These are phyloP conservation scores for Mesaphorura yosii DNA, from an alignment of 1,140 invertebrate species.

Conservation along the genomic window DNA sequence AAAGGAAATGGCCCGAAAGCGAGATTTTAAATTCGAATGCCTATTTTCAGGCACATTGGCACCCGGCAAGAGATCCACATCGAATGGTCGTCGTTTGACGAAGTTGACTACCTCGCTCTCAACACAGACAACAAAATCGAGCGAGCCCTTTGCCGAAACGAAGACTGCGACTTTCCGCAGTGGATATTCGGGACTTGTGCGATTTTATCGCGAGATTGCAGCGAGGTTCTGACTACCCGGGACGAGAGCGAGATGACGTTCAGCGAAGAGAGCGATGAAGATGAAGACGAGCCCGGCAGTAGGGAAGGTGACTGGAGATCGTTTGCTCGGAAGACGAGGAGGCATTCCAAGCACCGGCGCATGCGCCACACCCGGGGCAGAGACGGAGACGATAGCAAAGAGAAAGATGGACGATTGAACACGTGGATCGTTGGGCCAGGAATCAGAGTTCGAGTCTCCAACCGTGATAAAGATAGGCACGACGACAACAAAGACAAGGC, in stretches of 20 bases:
- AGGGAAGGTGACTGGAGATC: not conserved
- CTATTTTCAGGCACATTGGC: not conserved
- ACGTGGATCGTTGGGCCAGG: no score
- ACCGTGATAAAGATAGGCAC: no score
- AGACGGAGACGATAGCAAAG: no score
- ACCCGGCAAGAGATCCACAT: not conserved
- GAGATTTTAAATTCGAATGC: not conserved
- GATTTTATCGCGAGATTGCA: constrained; percentile 1
- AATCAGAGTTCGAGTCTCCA: no score
- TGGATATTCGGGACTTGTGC: constrained; percentile 21
- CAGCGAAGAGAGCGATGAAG: not conserved
- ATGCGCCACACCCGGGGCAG: no score
- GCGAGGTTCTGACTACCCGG: no score
- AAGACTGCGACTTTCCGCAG: constrained; percentile 14
- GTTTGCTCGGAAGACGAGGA: no score
- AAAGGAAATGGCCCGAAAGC: not conserved
- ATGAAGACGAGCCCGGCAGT: not conserved
- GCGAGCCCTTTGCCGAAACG: constrained; percentile 7
- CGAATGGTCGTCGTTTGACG: not conserved
- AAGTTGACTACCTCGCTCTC: not conserved
- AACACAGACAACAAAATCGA: constrained; percentile 2
- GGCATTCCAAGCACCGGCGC: no score
- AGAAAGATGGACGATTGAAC: no score
- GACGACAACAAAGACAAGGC: no score
- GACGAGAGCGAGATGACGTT: not conserved